A percentile compares a stretch with the other conserved stretches of the same genome.
These are phyloP conservation scores for Melanerpes aurifrons DNA, from an alignment of 2,113 vertebrate species.

Conservation along the genomic window DNA sequence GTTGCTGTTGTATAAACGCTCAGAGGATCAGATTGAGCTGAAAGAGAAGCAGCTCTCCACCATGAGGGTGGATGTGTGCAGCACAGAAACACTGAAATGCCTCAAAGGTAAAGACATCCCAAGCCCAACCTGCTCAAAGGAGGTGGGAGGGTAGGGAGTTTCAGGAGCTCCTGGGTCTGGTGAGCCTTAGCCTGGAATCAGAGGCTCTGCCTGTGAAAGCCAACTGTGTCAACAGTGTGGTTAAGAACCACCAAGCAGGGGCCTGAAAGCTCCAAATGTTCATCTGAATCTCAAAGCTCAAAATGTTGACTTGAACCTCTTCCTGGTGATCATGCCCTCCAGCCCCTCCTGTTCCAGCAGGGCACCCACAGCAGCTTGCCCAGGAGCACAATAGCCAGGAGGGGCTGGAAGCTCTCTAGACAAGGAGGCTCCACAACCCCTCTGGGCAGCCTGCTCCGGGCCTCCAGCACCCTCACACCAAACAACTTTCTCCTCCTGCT, in stretches of 20 bases:
- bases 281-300: no score
- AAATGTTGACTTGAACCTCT: no score
- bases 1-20: conserved; percentile 82
- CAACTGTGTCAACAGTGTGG: neutral
- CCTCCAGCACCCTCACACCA: no score
- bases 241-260: neutral
- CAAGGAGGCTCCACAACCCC: no score
- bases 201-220: neutral
- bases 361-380: no score
- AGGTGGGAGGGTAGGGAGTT: neutral
- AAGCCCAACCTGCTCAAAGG: rapidly evolving
- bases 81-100: conserved; percentile 93
- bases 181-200: neutral
- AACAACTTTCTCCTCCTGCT: no score
- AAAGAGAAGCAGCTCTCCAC: conserved; percentile 94
- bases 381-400: no score
- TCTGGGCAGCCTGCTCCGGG: no score
- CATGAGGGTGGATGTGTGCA: conserved; percentile 92
- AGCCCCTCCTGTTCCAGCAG: no score
- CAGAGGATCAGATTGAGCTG: conserved; percentile 88
- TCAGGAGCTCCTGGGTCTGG: neutral
- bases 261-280: neutral
- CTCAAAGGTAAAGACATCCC: conserved; percentile 85
- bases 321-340: no score
- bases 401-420: no score